Base-by-base conservation (phyloP, 2,888 invertebrate species). In the Drosophila meridiana region DNA sequence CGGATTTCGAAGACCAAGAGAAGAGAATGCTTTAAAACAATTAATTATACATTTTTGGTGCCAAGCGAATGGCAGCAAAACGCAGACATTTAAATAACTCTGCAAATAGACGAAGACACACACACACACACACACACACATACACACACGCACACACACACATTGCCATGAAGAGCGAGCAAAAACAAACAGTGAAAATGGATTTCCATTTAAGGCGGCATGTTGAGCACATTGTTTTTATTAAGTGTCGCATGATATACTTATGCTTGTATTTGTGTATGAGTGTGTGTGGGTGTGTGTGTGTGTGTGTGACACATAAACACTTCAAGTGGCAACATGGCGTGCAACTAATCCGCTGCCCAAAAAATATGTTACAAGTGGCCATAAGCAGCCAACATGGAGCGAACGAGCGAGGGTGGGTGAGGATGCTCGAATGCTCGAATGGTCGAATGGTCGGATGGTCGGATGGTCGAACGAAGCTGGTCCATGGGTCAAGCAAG, bases 201-300 rank as follows among this genome's bases (percentile, higher is more conserved):
- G 90, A 87, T 87, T 90, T 87, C 87, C 87, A 87, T 87, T 87
- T 87, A 87, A 89, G 90, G 89, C 90, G 89, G 85, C 90, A 90
- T 87, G 87, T 89, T 87, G 90, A 85, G 87, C 85, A 87, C 92
- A 92, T 92, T 91, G 91, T 91, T 92, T 92, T 91, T 91, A 91
- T 92, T 89, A 91, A 91, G 92, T 92, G 91, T 91, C 88, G 89
- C 92, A 91, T 90, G 86, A 90, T 77, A 61, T 58, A 65, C 58
- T 60, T 62, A 47, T 52, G 63, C 47, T 28, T 61, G 57, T 61
- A n/a, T 62, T 28, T 58, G 47, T 48, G 20, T 38, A 76, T n/a
- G 11, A 30, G 26, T 30, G 20, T 45, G 42, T 66, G 40, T 55
- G 45, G 48, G n/a, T 38, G 47, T 56, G 45, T 43, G 45, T 65